A percentile compares a stretch with the other conserved stretches of the same genome.
These are phyloP conservation scores for Ceratitis capitata DNA, from an alignment of 1,140 invertebrate genomes.

Conservation along the genomic window DNA sequence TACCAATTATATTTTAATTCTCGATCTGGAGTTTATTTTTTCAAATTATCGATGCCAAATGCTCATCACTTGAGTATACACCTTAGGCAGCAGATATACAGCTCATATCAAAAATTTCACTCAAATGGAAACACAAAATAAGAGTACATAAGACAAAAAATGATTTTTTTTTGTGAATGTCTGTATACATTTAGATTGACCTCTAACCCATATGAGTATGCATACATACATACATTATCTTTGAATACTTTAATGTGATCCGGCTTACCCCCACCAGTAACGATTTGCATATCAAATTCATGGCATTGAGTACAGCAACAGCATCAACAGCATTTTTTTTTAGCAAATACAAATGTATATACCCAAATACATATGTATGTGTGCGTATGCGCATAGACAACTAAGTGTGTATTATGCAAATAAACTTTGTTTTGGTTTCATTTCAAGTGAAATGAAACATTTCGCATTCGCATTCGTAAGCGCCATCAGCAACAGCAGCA, in stretches of 20 bases:
- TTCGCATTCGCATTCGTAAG: neutral
- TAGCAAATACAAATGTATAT: neutral
- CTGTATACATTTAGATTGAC: no score
- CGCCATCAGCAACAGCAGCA: neutral
- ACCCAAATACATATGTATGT: neutral
- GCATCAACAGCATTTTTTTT: neutral
- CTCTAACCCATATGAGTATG: neutral
- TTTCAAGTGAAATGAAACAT: constrained; percentile 9
- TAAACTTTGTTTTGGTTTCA: constrained; percentile 17
- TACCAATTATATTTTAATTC: no score
- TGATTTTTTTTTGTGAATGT: no score
- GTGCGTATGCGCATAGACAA: no score
- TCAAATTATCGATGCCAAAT: no score
- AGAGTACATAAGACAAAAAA: no score
- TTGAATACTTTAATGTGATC: neutral
- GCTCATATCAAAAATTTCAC: no score
- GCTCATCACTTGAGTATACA: no score
- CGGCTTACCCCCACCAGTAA: neutral
- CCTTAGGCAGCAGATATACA: no score
- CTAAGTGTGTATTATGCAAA: neutral
- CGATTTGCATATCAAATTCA: constrained; percentile 4
- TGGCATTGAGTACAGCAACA: neutral
- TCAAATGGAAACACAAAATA: no score
- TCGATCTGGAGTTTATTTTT: no score
- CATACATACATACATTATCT: neutral